A percentile compares a stretch with the other conserved stretches of the same genome.
phyloP scores from a whole-genome alignment of 2,113 vertebrate genomes.

The Cranoglanis bouderius region DNA sequence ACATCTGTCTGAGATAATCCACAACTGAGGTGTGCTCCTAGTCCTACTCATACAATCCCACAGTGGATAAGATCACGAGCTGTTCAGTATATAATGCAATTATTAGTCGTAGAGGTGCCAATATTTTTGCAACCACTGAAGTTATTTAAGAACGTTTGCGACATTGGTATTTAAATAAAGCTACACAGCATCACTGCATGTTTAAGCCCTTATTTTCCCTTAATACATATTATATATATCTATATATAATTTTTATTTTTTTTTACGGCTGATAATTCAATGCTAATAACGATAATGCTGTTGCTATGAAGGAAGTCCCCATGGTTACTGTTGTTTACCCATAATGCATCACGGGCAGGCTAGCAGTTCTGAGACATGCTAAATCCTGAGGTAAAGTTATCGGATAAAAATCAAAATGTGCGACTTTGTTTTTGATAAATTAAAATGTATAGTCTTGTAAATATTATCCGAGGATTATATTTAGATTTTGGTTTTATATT shows the following conservation, averaged over 20 bases:
- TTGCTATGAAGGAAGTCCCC: slow-evolving; percentile 62
- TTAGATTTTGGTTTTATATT: background rate
- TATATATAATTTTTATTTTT: too few relatives aligned
- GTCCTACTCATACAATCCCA: background rate
- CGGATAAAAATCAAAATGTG: background rate
- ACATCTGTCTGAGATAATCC: background rate
- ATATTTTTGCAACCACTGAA: background rate
- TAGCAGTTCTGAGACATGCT: background rate
- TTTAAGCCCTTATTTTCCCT: background rate
- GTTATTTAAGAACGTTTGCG: background rate
- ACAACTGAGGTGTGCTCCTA: background rate
- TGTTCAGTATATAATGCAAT: background rate
- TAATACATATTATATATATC: background rate
- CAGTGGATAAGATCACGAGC: background rate
- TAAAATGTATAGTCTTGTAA: background rate
- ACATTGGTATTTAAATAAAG: background rate
- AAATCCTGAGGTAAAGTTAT: background rate
- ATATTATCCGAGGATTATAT: background rate
- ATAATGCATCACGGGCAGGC: slow-evolving; percentile 58
- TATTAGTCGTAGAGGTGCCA: background rate
- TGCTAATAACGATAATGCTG: background rate
- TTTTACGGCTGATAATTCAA: background rate
- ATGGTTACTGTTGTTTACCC: slow-evolving; percentile 67
- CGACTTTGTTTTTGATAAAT: background rate
- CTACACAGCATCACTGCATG: background rate